These are phyloP conservation scores for Eonycteris spelaea DNA, from an alignment of 2,113 vertebrate species.

Conservation along the genomic window DNA sequence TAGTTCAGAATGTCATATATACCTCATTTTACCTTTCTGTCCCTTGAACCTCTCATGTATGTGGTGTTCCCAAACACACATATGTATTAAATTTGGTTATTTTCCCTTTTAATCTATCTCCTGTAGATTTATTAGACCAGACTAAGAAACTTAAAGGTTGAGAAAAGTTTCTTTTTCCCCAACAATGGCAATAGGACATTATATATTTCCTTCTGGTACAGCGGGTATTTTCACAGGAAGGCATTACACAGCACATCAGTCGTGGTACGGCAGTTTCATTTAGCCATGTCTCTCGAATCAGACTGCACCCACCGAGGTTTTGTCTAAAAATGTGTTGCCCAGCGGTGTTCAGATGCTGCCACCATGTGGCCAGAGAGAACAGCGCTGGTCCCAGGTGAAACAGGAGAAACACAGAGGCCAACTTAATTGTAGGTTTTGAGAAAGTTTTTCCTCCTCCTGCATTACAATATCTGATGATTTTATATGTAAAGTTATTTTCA, in stretches of 20 bases:
- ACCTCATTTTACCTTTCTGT: neutral
- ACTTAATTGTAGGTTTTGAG: neutral
- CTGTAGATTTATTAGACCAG: neutral
- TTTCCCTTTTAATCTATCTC: neutral
- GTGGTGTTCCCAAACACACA: neutral
- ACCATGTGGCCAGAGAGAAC: neutral
- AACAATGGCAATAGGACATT: neutral
- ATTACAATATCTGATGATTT: neutral
- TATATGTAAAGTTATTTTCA: neutral
- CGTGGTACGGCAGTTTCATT: neutral
- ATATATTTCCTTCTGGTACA: neutral
- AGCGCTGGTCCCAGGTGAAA: neutral
- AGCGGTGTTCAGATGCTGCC: neutral
- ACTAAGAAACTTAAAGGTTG: neutral
- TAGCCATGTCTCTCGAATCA: accelerated
- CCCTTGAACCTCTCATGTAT: neutral
- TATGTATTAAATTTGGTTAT: neutral
- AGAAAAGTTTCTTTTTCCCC: neutral
- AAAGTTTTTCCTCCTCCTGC: neutral
- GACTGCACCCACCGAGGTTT: accelerated
- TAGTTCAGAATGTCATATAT: too few relatives aligned
- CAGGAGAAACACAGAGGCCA: neutral
- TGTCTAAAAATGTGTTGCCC: accelerated
- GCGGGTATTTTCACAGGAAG: neutral
- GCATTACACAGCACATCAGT: neutral